Conservation (phyloP, 2,888 invertebrate genomes). For the Polyommatus icarus region DNA sequence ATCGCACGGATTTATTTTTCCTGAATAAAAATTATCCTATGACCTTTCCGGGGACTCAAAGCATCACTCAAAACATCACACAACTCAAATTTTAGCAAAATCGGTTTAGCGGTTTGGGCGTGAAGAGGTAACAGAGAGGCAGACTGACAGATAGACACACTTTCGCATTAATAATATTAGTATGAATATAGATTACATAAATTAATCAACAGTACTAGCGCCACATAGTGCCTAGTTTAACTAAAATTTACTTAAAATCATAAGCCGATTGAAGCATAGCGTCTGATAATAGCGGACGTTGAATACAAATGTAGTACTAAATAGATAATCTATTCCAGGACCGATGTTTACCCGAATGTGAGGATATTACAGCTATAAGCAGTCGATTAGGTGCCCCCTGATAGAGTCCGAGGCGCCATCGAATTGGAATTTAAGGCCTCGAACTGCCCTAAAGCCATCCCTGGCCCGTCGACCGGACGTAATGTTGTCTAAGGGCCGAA, state of each 20-base stretch:
- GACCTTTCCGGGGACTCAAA: too few species aligned
- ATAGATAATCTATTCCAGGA: background rate
- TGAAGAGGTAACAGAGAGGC: too few species aligned
- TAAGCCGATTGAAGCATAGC: background rate
- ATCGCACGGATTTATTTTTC: too few species aligned
- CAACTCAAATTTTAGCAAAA: too few species aligned
- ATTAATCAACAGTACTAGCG: too few species aligned
- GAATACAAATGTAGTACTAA: background rate
- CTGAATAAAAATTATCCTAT: too few species aligned
- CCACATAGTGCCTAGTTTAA: too few species aligned
- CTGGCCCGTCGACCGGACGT: conserved; percentile 33
- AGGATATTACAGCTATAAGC: conserved; percentile 8
- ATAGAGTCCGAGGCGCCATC: conserved; percentile 25
- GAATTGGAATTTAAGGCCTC: conserved; percentile 18
- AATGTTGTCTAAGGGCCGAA: conserved; percentile 35
- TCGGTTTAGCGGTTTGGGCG: too few species aligned
- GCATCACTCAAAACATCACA: too few species aligned
- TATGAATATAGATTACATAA: too few species aligned
- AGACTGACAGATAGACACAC: too few species aligned
- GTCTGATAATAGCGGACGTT: background rate
- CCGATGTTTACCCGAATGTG: background rate
- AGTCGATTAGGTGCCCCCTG: conserved; percentile 10
- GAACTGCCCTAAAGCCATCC: background rate
- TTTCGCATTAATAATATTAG: too few species aligned
- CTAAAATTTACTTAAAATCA: background rate